These are phyloP conservation scores for Copidosoma floridanum DNA, from an alignment of 1,140 invertebrate species.

Conservation along the genomic window DNA sequence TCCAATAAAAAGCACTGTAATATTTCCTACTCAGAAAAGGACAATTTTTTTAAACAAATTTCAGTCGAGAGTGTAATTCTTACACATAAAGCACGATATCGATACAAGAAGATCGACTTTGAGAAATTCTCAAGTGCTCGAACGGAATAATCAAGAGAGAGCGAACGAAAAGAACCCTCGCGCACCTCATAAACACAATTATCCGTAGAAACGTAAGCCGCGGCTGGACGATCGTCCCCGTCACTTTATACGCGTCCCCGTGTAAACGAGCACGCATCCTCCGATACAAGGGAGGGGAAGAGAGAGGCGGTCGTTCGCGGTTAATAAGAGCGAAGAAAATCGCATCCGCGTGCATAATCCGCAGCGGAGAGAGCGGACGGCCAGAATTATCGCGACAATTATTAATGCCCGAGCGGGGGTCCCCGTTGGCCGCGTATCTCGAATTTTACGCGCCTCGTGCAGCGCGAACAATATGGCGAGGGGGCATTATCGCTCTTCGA, in stretches of 20 bases:
- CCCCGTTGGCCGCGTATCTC: conserved; percentile 36
- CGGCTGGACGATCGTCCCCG: background rate
- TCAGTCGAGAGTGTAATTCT: too few relatives aligned
- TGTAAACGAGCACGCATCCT: conserved; percentile 23
- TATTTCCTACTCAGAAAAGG: too few relatives aligned
- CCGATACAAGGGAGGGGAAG: too few relatives aligned
- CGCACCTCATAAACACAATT: conserved; percentile 28
- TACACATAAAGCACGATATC: too few relatives aligned
- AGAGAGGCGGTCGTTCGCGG: conserved; percentile 22
- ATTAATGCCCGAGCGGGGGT: conserved; percentile 34
- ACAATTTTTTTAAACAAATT: too few relatives aligned
- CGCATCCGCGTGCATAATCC: conserved; percentile 10
- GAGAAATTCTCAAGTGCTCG: conserved; percentile 12
- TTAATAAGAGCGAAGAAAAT: conserved; percentile 28
- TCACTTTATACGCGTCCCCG: conserved; percentile 24
- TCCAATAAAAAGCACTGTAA: too few relatives aligned
- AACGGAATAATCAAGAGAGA: conserved; percentile 9
- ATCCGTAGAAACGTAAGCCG: conserved; percentile 21
- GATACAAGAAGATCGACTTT: too few relatives aligned
- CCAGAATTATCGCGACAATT: conserved; percentile 37
- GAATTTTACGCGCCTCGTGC: conserved; percentile 46
- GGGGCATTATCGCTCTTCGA: too few relatives aligned
- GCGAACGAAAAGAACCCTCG: background rate
- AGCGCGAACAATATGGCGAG: too few relatives aligned
- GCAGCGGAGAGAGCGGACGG: conserved; percentile 23